phyloP scores from a whole-genome alignment of 2,113 vertebrate species.

The Dipodomys merriami region DNA sequence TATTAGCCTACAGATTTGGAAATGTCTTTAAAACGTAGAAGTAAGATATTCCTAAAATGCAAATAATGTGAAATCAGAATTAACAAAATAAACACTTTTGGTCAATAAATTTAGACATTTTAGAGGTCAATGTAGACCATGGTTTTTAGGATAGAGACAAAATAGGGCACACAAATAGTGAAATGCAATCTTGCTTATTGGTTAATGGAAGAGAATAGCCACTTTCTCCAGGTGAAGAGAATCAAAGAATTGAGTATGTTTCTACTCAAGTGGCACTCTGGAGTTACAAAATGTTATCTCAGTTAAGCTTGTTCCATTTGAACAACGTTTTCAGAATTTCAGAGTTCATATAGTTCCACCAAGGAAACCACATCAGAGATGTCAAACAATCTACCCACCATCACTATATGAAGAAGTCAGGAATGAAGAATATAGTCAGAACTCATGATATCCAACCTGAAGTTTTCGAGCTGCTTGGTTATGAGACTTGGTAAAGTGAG shows the following conservation, averaged over 20 bases:
- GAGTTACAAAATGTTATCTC: background rate
- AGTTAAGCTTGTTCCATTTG: conserved; percentile 6
- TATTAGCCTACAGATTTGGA: background rate
- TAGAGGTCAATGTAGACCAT: background rate
- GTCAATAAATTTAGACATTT: background rate
- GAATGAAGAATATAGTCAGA: background rate
- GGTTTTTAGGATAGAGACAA: background rate
- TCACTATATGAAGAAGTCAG: background rate
- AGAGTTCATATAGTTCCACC: background rate
- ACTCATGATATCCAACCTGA: background rate
- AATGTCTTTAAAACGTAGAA: background rate
- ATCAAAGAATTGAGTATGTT: background rate
- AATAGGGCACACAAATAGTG: background rate
- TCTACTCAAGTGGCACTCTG: background rate
- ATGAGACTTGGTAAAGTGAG: background rate
- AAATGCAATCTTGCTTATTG: background rate
- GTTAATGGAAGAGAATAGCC: background rate
- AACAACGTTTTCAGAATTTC: background rate
- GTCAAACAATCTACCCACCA: background rate
- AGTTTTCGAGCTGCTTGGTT: background rate
- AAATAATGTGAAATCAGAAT: background rate
- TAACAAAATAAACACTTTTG: background rate
- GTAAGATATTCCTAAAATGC: background rate
- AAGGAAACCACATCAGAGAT: conserved; percentile 17
- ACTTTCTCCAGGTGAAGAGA: background rate